These are phyloP conservation scores for Oligia fasciuncula DNA, from an alignment of 2,888 invertebrate genomes.

Conservation along the genomic window DNA sequence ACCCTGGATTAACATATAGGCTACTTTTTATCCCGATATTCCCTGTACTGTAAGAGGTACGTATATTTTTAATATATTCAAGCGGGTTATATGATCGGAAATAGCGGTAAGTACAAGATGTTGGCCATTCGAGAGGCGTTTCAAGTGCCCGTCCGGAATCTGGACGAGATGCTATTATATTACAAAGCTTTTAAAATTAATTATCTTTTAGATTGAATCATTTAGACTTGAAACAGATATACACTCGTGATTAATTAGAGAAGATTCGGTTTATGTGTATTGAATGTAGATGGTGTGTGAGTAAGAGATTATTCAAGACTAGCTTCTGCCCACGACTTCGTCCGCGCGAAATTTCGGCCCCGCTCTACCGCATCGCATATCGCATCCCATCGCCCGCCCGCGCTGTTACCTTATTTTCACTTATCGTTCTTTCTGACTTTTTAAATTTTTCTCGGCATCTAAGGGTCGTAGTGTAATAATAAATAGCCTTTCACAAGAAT, in stretches of 20 bases:
- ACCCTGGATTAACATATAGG: too few species aligned
- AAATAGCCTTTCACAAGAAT: too few species aligned
- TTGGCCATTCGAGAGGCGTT: slow-evolving; percentile 59
- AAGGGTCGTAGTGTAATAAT: too few species aligned
- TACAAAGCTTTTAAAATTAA: slow-evolving; percentile 51
- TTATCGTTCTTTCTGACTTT: too few species aligned
- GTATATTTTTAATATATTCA: slow-evolving; percentile 36
- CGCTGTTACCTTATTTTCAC: too few species aligned
- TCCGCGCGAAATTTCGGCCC: too few species aligned
- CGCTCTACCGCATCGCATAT: too few species aligned
- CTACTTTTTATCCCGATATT: too few species aligned
- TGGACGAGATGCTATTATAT: slow-evolving; percentile 28
- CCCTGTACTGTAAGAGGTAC: neutral
- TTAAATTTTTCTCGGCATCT: too few species aligned
- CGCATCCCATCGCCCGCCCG: too few species aligned
- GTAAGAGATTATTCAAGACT: neutral
- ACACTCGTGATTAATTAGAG: slow-evolving; percentile 25
- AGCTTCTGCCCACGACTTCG: too few species aligned
- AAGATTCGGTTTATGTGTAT: slow-evolving; percentile 11
- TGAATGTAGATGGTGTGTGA: neutral
- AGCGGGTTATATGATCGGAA: slow-evolving; percentile 60
- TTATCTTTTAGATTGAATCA: slow-evolving; percentile 21
- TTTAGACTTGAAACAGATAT: slow-evolving; percentile 30
- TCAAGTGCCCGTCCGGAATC: slow-evolving; percentile 38
- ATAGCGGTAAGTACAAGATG: slow-evolving; percentile 66